Percentiles rank a stretch among this genome's conserved stretches.
Conservation (phyloP, 2,888 invertebrate genomes). For the Drosophila nigritarsus region DNA sequence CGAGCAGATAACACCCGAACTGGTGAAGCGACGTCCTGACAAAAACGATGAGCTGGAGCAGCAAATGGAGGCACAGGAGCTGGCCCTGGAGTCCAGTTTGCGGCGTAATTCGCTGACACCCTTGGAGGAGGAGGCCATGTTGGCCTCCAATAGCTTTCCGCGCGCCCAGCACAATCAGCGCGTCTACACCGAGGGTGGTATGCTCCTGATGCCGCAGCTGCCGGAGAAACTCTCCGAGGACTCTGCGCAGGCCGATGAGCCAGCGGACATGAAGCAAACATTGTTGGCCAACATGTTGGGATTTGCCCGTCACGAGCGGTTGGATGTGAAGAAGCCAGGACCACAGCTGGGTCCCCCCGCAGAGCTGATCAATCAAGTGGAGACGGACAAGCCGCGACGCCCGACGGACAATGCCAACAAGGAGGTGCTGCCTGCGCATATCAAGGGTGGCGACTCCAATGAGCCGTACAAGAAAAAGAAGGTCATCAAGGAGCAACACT, state of each 20-base stretch:
- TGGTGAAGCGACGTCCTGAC: slow-evolving; percentile 53
- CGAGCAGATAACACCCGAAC: slow-evolving; percentile 62
- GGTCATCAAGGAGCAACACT: slow-evolving; percentile 83
- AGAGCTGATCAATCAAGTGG: slow-evolving; percentile 56
- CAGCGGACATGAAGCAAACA: slow-evolving; percentile 55
- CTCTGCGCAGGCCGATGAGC: slow-evolving; percentile 55
- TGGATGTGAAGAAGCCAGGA: slow-evolving; percentile 98
- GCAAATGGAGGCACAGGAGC: slow-evolving; percentile 52
- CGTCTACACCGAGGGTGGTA: slow-evolving; percentile 88
- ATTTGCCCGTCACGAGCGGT: slow-evolving; percentile 94
- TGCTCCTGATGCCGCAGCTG: slow-evolving; percentile 86
- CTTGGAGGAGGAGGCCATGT: slow-evolving; percentile 82
- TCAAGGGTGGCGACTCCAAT: slow-evolving; percentile 79
- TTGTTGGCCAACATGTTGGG: slow-evolving; percentile 88
- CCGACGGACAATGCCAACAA: slow-evolving; percentile 66
- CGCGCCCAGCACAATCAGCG: slow-evolving; percentile 64
- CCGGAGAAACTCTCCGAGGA: slow-evolving; percentile 73
- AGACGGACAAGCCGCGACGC: slow-evolving; percentile 60
- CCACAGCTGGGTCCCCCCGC: slow-evolving; percentile 87
- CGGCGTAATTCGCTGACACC: slow-evolving; percentile 76
- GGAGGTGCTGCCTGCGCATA: slow-evolving; percentile 83
- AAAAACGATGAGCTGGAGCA: slow-evolving; percentile 46
- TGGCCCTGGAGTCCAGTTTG: slow-evolving; percentile 69
- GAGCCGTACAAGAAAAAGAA: slow-evolving; percentile 83
- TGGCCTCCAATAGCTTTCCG: slow-evolving; percentile 81